A percentile compares a stretch with the other conserved stretches of the same genome.
Evolutionary conservation across 2,797 vertebrate species (phyloP).

Genomic region (Astyanax mexicanus): DNA sequence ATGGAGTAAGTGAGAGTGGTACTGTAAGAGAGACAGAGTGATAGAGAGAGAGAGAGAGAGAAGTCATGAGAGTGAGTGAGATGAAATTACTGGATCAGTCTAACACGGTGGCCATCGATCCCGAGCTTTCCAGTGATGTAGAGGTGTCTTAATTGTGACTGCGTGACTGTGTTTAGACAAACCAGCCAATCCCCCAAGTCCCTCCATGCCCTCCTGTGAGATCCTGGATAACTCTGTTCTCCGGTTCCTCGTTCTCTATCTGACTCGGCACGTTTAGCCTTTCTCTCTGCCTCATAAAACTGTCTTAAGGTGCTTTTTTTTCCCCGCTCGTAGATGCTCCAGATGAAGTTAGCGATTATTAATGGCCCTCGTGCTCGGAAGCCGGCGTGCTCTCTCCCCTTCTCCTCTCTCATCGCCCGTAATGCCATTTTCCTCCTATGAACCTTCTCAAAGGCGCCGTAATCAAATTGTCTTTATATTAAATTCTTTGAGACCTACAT

Average conservation of each 20-base stretch:
- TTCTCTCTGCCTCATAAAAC: constrained; percentile 52
- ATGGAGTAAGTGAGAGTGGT: constrained; percentile 57
- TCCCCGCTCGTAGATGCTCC: constrained; percentile 69
- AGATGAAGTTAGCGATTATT: constrained; percentile 82
- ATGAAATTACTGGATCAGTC: constrained; percentile 29
- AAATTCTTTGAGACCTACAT: constrained; percentile 80
- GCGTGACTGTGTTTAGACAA: constrained; percentile 45
- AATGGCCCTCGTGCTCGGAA: constrained; percentile 72
- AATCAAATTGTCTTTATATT: constrained; percentile 83
- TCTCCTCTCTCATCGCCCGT: constrained; percentile 69
- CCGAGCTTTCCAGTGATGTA: constrained; percentile 67
- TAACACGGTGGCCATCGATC: constrained; percentile 66
- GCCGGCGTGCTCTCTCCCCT: constrained; percentile 68
- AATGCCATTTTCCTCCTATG: constrained; percentile 78
- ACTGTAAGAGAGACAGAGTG: constrained; percentile 45
- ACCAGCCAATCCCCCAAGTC: background rate
- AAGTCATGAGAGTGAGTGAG: constrained; percentile 37
- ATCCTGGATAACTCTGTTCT: constrained; percentile 16
- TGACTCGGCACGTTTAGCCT: constrained; percentile 51
- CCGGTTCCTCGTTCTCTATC: constrained; percentile 55
- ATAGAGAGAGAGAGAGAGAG: constrained; percentile 17
- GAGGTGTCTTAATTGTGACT: constrained; percentile 73
- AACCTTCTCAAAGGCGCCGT: constrained; percentile 69
- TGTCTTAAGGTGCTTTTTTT: constrained; percentile 66
- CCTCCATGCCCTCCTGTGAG: background rate